Percentiles rank a stretch among this genome's conserved stretches.
Conservation (phyloP, 1,140 invertebrate genomes). For the Drosophila bocki region DNA sequence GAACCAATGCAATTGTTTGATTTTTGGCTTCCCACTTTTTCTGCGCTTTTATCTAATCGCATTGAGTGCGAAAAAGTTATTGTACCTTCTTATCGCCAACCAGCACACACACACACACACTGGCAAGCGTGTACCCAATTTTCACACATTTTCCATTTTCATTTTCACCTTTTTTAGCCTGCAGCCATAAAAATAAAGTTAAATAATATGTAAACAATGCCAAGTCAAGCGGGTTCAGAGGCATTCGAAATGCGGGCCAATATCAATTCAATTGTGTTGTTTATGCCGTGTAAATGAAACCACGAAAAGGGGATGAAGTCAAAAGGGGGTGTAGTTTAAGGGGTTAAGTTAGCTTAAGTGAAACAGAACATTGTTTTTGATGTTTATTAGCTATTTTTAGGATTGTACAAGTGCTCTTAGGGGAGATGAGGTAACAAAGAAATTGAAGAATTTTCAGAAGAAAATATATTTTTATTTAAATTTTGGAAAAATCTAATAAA, state of each 20-base stretch:
- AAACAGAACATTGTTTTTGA: conserved; percentile 13
- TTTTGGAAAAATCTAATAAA: no score
- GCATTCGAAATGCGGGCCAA: conserved; percentile 66
- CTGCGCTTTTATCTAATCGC: conserved; percentile 66
- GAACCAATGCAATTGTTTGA: conserved; percentile 55
- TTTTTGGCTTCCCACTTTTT: conserved; percentile 42
- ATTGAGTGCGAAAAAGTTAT: conserved; percentile 47
- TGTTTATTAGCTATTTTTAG: conserved; percentile 13
- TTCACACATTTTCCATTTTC: conserved; percentile 51
- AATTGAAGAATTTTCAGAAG: no score
- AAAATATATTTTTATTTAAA: no score
- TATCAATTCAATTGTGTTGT: conserved; percentile 70
- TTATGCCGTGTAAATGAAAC: conserved; percentile 32
- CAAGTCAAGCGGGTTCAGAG: conserved; percentile 53
- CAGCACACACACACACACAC: conserved; percentile 44
- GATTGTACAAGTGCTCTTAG: neutral
- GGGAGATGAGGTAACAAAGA: neutral
- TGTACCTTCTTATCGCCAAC: conserved; percentile 56
- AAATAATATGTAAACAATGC: conserved; percentile 74
- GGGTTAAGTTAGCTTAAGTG: conserved; percentile 18
- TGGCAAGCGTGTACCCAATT: conserved; percentile 13
- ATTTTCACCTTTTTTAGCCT: conserved; percentile 39
- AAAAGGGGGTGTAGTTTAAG: conserved; percentile 9
- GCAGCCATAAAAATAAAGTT: conserved; percentile 69
- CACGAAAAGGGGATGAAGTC: conserved; percentile 1